A percentile compares a stretch with the other conserved stretches of the same genome.
These are phyloP conservation scores for Agrilus cyanescens DNA, from an alignment of 2,888 invertebrate species.

Conservation along the genomic window DNA sequence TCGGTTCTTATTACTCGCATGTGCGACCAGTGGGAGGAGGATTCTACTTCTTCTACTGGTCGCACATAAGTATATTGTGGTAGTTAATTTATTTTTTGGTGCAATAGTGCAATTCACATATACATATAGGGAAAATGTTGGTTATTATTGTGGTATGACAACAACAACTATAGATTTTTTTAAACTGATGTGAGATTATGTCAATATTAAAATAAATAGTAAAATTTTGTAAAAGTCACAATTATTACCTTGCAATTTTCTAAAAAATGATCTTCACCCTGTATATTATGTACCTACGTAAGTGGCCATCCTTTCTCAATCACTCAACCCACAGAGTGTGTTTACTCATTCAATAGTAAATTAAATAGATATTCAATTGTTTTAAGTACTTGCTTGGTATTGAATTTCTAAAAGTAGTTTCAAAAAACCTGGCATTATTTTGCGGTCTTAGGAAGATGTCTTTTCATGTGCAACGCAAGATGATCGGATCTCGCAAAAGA, in stretches of 20 bases:
- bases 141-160: no score
- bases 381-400: neutral
- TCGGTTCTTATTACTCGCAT: no score
- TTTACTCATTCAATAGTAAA: neutral
- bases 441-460: constrained; percentile 82
- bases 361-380: neutral
- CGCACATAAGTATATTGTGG: no score
- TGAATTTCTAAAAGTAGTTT: neutral
- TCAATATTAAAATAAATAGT: constrained; percentile 6
- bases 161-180: no score
- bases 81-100: no score
- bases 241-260: constrained; percentile 8
- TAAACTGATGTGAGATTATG: no score
- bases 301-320: neutral
- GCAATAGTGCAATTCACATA: no score
- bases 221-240: constrained; percentile 11
- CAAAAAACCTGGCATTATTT: constrained; percentile 36
- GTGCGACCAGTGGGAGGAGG: no score
- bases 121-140: no score
- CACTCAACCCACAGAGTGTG: neutral
- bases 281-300: neutral
- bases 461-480: constrained; percentile 91
- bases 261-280: neutral
- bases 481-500: constrained; percentile 94
- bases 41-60: no score